Conservation (phyloP, 1,140 invertebrate species). For the Drosophila nigromelanica region DNA sequence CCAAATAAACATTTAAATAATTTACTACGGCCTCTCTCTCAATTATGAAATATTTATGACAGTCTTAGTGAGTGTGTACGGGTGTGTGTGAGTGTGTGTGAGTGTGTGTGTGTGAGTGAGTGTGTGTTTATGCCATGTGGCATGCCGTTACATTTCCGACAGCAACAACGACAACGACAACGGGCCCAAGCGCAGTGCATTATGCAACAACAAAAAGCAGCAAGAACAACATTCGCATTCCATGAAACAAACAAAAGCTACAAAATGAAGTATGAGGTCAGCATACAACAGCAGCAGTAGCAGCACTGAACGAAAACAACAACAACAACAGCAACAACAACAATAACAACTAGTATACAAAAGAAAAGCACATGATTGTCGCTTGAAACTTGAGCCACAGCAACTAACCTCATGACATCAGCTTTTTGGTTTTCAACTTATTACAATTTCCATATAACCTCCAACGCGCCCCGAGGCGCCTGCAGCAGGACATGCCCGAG, state of each 20-base stretch:
- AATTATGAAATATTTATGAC: conserved; percentile 59
- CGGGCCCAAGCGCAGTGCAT: conserved; percentile 56
- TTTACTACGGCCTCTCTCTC: conserved; percentile 57
- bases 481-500: conserved; percentile 26
- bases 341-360: conserved; percentile 38
- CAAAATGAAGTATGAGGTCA: conserved; percentile 82
- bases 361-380: conserved; percentile 79
- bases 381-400: conserved; percentile 79
- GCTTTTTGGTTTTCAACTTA: conserved; percentile 81
- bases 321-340: conserved; percentile 33
- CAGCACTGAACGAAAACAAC: too few species aligned
- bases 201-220: conserved; percentile 50
- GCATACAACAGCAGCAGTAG: conserved; percentile 40
- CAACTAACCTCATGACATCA: conserved; percentile 82
- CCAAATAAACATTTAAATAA: conserved; percentile 69
- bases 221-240: conserved; percentile 44
- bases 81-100: neutral
- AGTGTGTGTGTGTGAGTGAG: neutral
- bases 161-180: conserved; percentile 44
- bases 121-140: conserved; percentile 38
- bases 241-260: conserved; percentile 73
- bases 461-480: conserved; percentile 50
- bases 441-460: conserved; percentile 80
- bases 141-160: conserved; percentile 70
- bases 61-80: conserved; percentile 31